Percentiles rank a stretch among this genome's conserved stretches.
Conservation (phyloP, 2,113 vertebrate genomes). For the Martes martes region DNA sequence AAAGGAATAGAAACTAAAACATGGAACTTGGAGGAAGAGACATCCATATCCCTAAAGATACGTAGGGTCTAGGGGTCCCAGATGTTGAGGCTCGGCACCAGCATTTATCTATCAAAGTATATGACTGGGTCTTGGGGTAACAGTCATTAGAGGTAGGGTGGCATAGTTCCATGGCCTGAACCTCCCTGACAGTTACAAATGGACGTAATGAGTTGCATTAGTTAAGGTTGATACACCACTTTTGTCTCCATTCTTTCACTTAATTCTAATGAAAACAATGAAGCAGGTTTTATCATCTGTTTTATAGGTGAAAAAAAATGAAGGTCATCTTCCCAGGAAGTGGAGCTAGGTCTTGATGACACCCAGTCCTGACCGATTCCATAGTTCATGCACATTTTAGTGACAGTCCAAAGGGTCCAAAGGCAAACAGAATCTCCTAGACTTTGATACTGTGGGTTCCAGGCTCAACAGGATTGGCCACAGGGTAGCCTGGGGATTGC, state of each 20-base stretch:
- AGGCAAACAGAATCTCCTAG: not conserved
- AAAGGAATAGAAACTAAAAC: not conserved
- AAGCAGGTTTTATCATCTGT: not conserved
- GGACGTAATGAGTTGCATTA: not conserved
- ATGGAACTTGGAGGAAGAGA: not conserved
- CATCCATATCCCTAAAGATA: not conserved
- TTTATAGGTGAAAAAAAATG: not conserved
- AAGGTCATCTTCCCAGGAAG: not conserved
- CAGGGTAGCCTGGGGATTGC: not conserved
- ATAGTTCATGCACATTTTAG: not conserved
- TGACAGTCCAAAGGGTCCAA: not conserved
- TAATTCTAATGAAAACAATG: not conserved
- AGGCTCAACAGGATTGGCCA: not conserved
- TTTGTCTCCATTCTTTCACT: not conserved
- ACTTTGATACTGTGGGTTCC: not conserved
- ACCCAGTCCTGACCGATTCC: not conserved
- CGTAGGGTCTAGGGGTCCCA: not conserved
- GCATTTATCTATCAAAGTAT: not conserved
- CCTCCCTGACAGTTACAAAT: not conserved
- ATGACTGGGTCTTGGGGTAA: not conserved
- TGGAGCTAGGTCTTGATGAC: not conserved
- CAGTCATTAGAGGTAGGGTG: not conserved
- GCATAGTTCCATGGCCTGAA: not conserved
- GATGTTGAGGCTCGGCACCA: too few relatives aligned
- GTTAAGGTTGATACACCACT: not conserved